Evolutionary conservation across 2,888 invertebrate genomes (phyloP).

Genomic region (Nemotelus pantherinus): DNA sequence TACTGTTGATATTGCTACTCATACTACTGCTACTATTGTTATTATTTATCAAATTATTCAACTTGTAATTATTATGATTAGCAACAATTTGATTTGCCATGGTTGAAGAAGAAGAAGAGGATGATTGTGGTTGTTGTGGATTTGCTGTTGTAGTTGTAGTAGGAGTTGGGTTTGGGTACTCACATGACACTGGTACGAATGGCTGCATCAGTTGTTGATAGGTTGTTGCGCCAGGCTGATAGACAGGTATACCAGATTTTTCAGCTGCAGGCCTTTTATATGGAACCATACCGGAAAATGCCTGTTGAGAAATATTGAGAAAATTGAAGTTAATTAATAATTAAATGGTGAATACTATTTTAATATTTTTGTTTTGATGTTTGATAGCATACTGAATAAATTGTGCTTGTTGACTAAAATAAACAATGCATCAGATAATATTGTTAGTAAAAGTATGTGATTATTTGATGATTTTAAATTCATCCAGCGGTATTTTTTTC

Average conservation of each 20-base stretch:
- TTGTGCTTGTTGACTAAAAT: not conserved
- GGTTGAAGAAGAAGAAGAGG: constrained; percentile 57
- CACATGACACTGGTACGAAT: constrained; percentile 99
- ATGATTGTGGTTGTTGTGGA: constrained; percentile 54
- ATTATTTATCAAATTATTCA: constrained; percentile 50
- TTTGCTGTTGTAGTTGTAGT: constrained; percentile 58
- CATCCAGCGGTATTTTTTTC: not conserved
- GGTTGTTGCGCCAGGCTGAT: constrained; percentile 90
- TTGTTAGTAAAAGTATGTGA: constrained; percentile 16
- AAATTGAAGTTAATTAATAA: too few relatives aligned
- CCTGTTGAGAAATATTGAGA: constrained; percentile 66
- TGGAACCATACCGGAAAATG: constrained; percentile 94
- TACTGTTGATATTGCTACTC: constrained; percentile 50
- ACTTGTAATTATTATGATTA: constrained; percentile 51
- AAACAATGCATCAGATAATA: not conserved
- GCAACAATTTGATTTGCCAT: constrained; percentile 63
- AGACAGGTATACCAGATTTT: constrained; percentile 95
- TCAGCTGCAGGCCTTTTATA: constrained; percentile 96
- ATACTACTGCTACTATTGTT: constrained; percentile 49
- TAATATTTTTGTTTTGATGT: not conserved
- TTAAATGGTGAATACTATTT: too few relatives aligned
- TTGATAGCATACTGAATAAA: not conserved
- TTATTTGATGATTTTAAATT: not conserved
- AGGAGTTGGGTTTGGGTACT: constrained; percentile 72
- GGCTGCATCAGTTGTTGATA: constrained; percentile 97